These are phyloP conservation scores for Polypterus senegalus DNA, from an alignment of 2,113 vertebrate genomes.

Conservation along the genomic window DNA sequence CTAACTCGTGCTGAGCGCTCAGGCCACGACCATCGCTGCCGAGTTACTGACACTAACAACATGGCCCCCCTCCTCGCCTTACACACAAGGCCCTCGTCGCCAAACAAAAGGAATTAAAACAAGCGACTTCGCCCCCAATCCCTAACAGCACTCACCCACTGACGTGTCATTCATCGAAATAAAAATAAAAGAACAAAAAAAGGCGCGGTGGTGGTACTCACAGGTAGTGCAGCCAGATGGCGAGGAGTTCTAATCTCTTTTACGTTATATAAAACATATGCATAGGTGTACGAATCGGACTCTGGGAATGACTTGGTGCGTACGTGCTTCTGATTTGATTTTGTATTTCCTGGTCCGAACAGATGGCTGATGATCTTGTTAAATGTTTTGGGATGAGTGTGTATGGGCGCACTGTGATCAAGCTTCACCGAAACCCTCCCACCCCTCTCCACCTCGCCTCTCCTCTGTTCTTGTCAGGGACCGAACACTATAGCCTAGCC, in stretches of 20 bases:
- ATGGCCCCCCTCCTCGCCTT: constrained; percentile 53
- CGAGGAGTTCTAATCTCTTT: not conserved
- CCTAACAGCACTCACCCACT: constrained; percentile 8
- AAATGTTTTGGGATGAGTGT: no score
- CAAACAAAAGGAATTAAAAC: constrained; percentile 48
- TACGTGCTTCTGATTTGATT: no score
- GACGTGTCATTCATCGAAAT: constrained; percentile 9
- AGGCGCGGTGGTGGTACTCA: constrained; percentile 16
- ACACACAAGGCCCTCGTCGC: constrained; percentile 50
- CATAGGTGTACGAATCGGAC: no score
- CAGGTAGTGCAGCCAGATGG: constrained; percentile 13
- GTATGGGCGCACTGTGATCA: no score
- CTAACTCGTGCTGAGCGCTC: not conserved
- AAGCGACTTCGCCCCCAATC: not conserved
- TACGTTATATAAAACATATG: no score
- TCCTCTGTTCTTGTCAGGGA: no score
- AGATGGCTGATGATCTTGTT: not conserved
- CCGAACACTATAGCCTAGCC: not conserved
- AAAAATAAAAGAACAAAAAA: not conserved
- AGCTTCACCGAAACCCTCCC: no score
- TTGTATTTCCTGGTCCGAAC: constrained; percentile 7
- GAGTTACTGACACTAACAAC: constrained; percentile 40
- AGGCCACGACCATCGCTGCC: constrained; percentile 8
- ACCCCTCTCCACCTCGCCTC: no score
- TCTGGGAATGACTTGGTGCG: no score